Percentiles rank a stretch among this genome's conserved stretches.
Conservation (phyloP, 2,113 vertebrate species). For the Oncorhynchus mykiss region DNA sequence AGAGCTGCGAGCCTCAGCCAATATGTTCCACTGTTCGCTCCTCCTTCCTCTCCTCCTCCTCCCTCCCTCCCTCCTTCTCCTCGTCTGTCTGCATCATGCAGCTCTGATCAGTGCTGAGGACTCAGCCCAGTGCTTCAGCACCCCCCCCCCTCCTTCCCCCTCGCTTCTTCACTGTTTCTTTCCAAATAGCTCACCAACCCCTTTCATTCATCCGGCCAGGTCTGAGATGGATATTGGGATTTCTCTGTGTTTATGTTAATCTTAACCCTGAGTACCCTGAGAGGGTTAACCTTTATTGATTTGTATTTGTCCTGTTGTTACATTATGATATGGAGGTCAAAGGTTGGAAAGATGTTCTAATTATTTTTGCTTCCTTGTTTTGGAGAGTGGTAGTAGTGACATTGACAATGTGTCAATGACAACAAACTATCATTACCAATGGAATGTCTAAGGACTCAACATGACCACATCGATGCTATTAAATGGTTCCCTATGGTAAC, state of each 20-base stretch:
- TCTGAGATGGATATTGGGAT: slow-evolving; percentile 17
- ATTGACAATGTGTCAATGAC: not conserved
- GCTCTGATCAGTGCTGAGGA: slow-evolving; percentile 65
- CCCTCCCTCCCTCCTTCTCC: slow-evolving; percentile 70
- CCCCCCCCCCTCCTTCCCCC: slow-evolving; percentile 63
- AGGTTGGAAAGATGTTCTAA: slow-evolving; percentile 2
- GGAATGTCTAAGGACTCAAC: not conserved
- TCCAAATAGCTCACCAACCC: slow-evolving; percentile 62
- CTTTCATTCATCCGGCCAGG: slow-evolving; percentile 42
- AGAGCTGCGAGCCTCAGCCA: slow-evolving; percentile 65
- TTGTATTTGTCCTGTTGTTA: slow-evolving; percentile 27
- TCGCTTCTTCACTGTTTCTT: slow-evolving; percentile 40
- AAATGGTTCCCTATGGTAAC: not conserved
- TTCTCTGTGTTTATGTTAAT: slow-evolving; percentile 29
- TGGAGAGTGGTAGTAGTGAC: not conserved
- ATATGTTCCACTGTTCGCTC: slow-evolving; percentile 64
- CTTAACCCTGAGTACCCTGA: slow-evolving; percentile 14
- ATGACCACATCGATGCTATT: not conserved
- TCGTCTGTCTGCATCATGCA: slow-evolving; percentile 67
- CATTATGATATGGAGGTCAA: slow-evolving; percentile 26
- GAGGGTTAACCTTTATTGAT: slow-evolving; percentile 5
- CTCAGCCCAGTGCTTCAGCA: slow-evolving; percentile 28
- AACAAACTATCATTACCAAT: not conserved
- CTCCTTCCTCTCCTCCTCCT: slow-evolving; percentile 60
- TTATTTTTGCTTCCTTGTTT: not conserved